phyloP scores from a whole-genome alignment of 2,888 invertebrate genomes.

The Caenorhabditis imperialis region DNA sequence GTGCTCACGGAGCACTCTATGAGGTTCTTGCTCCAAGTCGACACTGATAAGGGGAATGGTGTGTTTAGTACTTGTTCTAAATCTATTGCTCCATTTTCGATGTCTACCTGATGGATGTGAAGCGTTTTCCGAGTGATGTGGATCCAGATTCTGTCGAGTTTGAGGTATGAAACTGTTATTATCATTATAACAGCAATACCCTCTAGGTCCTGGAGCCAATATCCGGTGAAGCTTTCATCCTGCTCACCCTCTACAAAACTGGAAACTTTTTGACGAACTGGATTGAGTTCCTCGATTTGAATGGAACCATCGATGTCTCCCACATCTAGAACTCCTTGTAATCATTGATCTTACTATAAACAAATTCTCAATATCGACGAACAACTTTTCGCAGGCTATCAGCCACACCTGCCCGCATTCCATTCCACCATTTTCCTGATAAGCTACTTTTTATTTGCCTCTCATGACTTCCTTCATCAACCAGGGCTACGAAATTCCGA shows the following conservation, averaged over 20 bases:
- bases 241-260: slow-evolving; percentile 71
- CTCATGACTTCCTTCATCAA: too few species aligned
- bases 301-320: slow-evolving; percentile 73
- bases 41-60: slow-evolving; percentile 72
- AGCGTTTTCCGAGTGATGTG: slow-evolving; percentile 72
- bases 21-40: slow-evolving; percentile 66
- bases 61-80: slow-evolving; percentile 40
- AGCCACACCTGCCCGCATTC: too few species aligned
- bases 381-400: too few species aligned
- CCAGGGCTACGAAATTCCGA: too few species aligned
- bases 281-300: slow-evolving; percentile 74
- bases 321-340: slow-evolving; percentile 37
- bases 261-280: slow-evolving; percentile 75
- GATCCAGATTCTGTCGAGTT: slow-evolving; percentile 77
- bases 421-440: too few species aligned
- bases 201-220: slow-evolving; percentile 75
- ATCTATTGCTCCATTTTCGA: slow-evolving; percentile 68
- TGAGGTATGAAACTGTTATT: slow-evolving; percentile 60
- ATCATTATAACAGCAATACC: neutral
- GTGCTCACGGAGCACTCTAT: slow-evolving; percentile 67
- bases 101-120: slow-evolving; percentile 70
- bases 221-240: slow-evolving; percentile 73
- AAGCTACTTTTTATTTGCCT: too few species aligned
- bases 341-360: too few species aligned
- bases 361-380: too few species aligned